These are phyloP conservation scores for Corvus cornix DNA, from an alignment of 2,113 vertebrate genomes.

Conservation along the genomic window DNA sequence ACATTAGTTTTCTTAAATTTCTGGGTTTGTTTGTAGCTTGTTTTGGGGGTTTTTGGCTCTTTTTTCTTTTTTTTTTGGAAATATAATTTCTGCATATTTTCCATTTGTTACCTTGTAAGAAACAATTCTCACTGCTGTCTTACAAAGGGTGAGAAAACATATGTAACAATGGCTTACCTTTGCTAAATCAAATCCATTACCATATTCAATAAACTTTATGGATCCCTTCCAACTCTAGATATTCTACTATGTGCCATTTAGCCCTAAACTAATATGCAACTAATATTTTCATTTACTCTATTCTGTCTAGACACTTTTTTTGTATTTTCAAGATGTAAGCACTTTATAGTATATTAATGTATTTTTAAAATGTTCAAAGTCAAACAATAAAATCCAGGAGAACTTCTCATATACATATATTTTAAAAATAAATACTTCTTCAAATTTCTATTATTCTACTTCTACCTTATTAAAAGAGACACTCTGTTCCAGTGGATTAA, in stretches of 20 bases:
- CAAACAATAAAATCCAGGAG: background rate
- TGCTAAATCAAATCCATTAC: background rate
- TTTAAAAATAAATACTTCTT: background rate
- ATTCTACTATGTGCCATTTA: background rate
- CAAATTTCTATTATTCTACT: background rate
- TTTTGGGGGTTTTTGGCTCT: background rate
- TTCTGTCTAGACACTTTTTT: background rate
- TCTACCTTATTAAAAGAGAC: constrained; percentile 97
- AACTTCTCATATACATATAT: background rate
- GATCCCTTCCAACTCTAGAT: background rate
- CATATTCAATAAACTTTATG: background rate
- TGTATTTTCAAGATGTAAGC: background rate
- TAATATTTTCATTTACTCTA: background rate
- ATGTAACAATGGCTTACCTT: background rate
- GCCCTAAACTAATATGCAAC: background rate
- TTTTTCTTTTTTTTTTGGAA: background rate
- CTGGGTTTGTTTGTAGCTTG: background rate
- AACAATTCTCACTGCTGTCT: background rate
- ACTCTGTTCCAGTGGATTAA: constrained; percentile 93
- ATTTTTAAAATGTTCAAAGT: background rate
- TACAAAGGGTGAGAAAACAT: background rate
- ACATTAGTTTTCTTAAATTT: background rate
- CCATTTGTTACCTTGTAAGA: background rate
- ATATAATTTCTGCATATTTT: background rate
- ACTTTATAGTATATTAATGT: background rate